These are phyloP conservation scores for Ifrita kowaldi DNA, from an alignment of 2,113 vertebrate genomes.

Conservation along the genomic window DNA sequence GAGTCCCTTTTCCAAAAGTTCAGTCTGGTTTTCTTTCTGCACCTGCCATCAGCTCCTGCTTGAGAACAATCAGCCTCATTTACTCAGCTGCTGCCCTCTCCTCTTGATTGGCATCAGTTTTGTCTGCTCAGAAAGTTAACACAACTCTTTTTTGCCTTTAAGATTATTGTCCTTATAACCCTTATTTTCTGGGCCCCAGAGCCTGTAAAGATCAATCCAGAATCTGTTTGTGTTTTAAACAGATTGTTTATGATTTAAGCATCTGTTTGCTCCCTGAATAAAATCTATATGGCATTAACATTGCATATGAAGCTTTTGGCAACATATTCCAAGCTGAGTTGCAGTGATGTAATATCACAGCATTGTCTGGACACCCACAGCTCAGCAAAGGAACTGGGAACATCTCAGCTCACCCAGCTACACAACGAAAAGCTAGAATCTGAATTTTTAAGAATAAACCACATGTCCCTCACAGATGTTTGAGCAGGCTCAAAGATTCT, in stretches of 20 bases:
- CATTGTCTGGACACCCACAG: neutral
- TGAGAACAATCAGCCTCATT: neutral
- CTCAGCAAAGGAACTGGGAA: neutral
- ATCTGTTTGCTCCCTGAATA: neutral
- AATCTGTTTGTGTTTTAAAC: neutral
- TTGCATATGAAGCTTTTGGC: neutral
- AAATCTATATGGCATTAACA: neutral
- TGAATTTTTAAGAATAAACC: neutral
- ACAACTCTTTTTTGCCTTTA: neutral
- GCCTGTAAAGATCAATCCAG: neutral
- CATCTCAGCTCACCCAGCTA: neutral
- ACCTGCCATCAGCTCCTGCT: neutral
- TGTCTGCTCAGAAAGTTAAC: neutral
- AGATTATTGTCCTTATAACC: neutral
- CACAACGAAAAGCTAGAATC: neutral
- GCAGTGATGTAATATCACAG: neutral
- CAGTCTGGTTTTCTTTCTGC: neutral
- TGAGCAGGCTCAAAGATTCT: neutral
- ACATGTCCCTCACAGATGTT: neutral
- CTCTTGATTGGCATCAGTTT: neutral
- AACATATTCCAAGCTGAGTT: neutral
- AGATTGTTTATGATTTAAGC: neutral
- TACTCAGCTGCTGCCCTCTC: neutral
- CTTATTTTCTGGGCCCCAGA: neutral
- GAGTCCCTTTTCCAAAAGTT: neutral